Evolutionary conservation across 2,797 vertebrate genomes (phyloP).

Genomic region (Mastacembelus armatus): DNA sequence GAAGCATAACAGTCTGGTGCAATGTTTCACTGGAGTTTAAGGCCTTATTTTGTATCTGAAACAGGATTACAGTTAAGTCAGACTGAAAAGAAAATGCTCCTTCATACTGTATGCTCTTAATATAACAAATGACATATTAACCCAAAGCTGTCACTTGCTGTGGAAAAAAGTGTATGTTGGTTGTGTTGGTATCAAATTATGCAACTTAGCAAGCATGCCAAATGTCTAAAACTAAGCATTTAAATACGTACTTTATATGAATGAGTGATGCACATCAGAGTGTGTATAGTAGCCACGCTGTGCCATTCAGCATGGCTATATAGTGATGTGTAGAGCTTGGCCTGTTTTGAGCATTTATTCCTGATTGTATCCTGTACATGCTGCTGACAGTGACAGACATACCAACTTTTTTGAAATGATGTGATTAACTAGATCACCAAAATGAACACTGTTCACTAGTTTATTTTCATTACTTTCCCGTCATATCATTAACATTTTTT

Average conservation of each 20-base stretch:
- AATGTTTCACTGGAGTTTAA: conserved; percentile 38
- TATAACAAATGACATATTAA: conserved; percentile 44
- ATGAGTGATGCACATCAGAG: conserved; percentile 23
- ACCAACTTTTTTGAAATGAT: no score
- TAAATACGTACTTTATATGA: conserved; percentile 32
- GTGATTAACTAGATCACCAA: no score
- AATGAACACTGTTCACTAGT: background rate
- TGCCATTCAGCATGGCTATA: conserved; percentile 40
- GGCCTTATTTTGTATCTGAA: conserved; percentile 49
- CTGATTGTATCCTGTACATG: conserved; percentile 23
- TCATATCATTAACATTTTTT: background rate
- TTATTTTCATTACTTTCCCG: conserved; percentile 18
- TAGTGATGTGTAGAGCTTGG: conserved; percentile 38
- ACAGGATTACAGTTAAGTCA: conserved; percentile 26
- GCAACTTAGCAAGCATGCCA: conserved; percentile 52
- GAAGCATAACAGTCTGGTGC: conserved; percentile 49
- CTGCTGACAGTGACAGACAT: conserved; percentile 29
- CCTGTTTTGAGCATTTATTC: conserved; percentile 6
- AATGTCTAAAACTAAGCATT: conserved; percentile 47
- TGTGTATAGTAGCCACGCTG: conserved; percentile 16
- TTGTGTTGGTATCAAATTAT: conserved; percentile 33
- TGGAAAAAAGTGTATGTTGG: conserved; percentile 2
- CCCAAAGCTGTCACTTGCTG: conserved; percentile 47
- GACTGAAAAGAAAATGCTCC: conserved; percentile 32
- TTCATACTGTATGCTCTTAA: conserved; percentile 24